These are phyloP conservation scores for Acrobasis repandana DNA, from an alignment of 2,888 invertebrate species.

Conservation along the genomic window DNA sequence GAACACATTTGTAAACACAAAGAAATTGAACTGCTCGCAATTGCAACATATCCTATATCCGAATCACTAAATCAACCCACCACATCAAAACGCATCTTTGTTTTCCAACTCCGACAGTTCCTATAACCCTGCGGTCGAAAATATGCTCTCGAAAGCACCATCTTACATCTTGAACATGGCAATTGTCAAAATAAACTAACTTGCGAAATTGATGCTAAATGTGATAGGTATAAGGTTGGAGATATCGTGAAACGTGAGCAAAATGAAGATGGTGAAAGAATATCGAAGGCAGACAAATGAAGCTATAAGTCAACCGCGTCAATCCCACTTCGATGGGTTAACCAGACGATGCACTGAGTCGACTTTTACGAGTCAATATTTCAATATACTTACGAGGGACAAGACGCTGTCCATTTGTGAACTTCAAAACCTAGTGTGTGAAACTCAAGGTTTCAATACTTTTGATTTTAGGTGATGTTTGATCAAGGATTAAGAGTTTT, in stretches of 20 bases:
- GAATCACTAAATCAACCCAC: constrained; percentile 66
- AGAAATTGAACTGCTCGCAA: constrained; percentile 20
- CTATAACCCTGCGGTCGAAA: constrained; percentile 73
- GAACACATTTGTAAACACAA: constrained; percentile 19
- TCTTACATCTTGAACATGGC: constrained; percentile 34
- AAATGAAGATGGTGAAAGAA: constrained; percentile 52
- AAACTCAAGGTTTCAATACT: not conserved
- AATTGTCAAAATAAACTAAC: not conserved
- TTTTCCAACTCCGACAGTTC: constrained; percentile 70
- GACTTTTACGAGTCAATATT: constrained; percentile 79
- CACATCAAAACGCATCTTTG: constrained; percentile 72
- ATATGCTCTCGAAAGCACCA: constrained; percentile 57
- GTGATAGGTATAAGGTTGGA: constrained; percentile 16
- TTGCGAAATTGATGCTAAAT: constrained; percentile 38
- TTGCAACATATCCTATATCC: constrained; percentile 39
- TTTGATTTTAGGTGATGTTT: constrained; percentile 7
- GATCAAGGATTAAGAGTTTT: not conserved
- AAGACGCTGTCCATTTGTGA: constrained; percentile 48
- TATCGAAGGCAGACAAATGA: constrained; percentile 79
- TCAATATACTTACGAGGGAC: constrained; percentile 80
- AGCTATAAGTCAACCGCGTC: constrained; percentile 73
- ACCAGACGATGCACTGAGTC: constrained; percentile 60
- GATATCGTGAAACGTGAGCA: constrained; percentile 22
- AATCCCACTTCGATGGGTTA: constrained; percentile 69
- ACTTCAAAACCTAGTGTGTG: constrained; percentile 13